Percentiles rank a stretch among this genome's conserved stretches.
These are phyloP conservation scores for Rhea americana DNA, from an alignment of 2,113 vertebrate species.

Conservation along the genomic window DNA sequence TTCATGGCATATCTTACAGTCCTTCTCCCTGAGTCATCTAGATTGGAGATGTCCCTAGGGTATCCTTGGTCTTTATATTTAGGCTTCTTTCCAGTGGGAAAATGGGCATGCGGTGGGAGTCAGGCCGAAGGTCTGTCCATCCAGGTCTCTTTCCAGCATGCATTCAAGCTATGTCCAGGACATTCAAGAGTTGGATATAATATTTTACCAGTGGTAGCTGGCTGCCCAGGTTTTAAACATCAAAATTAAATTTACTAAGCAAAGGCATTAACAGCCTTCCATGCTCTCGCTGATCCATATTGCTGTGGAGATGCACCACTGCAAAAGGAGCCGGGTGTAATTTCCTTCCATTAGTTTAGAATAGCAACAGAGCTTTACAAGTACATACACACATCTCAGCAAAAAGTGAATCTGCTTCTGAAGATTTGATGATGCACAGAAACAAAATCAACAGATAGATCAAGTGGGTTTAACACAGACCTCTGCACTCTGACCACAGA, in stretches of 20 bases:
- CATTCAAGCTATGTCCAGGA: not conserved
- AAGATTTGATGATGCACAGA: not conserved
- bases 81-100: not conserved
- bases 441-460: not conserved
- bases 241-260: not conserved
- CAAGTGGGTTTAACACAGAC: not conserved
- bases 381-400: not conserved
- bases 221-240: not conserved
- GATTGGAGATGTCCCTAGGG: accelerated
- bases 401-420: not conserved
- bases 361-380: not conserved
- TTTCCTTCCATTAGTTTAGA: not conserved
- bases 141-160: not conserved
- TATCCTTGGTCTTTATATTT: not conserved
- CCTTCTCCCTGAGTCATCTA: not conserved
- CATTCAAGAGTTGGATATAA: not conserved
- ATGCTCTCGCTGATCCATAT: not conserved
- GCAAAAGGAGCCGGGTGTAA: not conserved
- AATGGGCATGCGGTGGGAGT: not conserved
- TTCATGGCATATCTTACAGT: not conserved
- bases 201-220: not conserved
- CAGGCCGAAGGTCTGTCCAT: not conserved
- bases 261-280: not conserved
- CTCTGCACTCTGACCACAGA: not conserved
- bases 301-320: not conserved